A percentile compares a stretch with the other conserved stretches of the same genome.
Evolutionary conservation across 2,797 vertebrate species (phyloP).

Genomic region (Heterohyrax brucei): DNA sequence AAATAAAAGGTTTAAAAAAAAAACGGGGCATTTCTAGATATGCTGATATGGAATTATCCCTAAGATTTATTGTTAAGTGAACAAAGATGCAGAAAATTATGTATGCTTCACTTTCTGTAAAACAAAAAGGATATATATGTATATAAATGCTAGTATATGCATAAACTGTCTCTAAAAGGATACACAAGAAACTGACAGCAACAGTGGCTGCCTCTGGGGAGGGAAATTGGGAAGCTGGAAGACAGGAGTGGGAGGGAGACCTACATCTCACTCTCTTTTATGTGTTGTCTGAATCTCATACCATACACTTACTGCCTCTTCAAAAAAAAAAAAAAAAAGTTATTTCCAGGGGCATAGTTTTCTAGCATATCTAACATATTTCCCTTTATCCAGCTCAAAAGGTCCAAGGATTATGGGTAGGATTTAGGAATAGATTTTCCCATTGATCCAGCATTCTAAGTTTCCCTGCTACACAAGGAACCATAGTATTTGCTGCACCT

Average conservation of each 20-base stretch:
- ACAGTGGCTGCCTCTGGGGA: neutral
- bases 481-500: neutral
- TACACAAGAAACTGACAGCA: conserved; percentile 8
- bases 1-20: conserved; percentile 65
- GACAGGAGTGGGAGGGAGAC: neutral
- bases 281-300: conserved; percentile 33
- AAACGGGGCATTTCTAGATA: conserved; percentile 26
- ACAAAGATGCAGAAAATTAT: neutral
- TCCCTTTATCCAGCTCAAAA: conserved; percentile 61
- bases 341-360: conserved; percentile 10
- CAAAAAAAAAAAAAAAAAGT: conserved; percentile 41
- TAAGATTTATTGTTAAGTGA: conserved; percentile 22
- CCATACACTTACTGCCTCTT: conserved; percentile 39
- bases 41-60: neutral
- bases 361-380: conserved; percentile 41
- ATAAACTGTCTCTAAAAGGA: conserved; percentile 43
- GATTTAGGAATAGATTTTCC: conserved; percentile 55
- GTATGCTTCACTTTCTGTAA: conserved; percentile 48
- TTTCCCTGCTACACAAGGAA: conserved; percentile 31
- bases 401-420: neutral
- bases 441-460: neutral
- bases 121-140: conserved; percentile 14
- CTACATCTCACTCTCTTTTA: conserved; percentile 30
- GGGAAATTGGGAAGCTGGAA: neutral
- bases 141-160: conserved; percentile 14